Conservation (phyloP, 2,797 vertebrate species). For the Manis javanica region DNA sequence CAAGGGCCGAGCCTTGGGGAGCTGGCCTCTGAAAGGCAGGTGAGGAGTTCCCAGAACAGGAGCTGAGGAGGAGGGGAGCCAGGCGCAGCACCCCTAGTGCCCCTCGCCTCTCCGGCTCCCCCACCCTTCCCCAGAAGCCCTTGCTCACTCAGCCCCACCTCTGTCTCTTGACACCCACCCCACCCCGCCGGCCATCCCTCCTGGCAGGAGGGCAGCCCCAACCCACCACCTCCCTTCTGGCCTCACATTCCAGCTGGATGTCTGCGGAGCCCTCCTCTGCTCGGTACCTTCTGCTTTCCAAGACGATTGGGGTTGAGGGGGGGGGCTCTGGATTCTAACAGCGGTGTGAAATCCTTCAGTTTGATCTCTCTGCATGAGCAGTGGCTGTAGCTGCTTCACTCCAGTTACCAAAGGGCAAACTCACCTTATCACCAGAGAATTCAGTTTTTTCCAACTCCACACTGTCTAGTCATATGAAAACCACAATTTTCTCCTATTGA, state of each 20-base stretch:
- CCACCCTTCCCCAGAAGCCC: background rate
- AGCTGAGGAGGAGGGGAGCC: background rate
- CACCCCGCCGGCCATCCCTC: background rate
- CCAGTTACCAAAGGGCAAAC: conserved; percentile 6
- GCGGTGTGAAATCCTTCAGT: background rate
- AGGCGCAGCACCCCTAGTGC: no score
- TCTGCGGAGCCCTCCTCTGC: background rate
- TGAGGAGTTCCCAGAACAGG: background rate
- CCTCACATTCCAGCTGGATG: background rate
- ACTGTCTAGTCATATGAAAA: background rate
- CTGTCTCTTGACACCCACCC: background rate
- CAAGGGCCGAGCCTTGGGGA: background rate
- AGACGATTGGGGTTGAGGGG: background rate
- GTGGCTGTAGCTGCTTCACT: background rate
- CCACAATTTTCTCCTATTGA: background rate
- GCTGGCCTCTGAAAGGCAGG: background rate
- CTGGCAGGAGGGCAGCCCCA: background rate
- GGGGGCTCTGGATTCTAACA: background rate
- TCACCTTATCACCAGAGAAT: background rate
- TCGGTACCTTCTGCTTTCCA: background rate
- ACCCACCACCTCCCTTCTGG: background rate
- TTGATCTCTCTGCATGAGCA: background rate
- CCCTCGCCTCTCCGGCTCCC: background rate
- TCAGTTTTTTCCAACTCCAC: background rate
- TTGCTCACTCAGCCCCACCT: background rate